Evolutionary conservation across 1,140 invertebrate genomes (phyloP), one percentile per base, ranked within the genome.

Genomic region (Armadillidium nasatum): DNA sequence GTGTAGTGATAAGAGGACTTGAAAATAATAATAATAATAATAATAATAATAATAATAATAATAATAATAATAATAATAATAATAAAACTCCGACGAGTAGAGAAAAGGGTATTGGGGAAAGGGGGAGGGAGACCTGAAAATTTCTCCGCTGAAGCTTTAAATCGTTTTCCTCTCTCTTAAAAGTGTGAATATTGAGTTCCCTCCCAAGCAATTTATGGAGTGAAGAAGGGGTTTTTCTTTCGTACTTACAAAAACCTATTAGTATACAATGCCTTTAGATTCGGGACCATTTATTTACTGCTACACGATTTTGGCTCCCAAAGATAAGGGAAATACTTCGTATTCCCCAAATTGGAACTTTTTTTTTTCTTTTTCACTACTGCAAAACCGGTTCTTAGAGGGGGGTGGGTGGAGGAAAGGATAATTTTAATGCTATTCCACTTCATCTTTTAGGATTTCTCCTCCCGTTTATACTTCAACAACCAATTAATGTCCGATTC

Each of bases 101-200:
- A n/a, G n/a, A n/a, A n/a, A n/a, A 33, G 33, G 33, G 33, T 33
- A 6, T 33, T 33, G 6, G 33, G 33, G 6, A 6, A 33, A 33
- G 1, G 33, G 33, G 33, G 33, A 33, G 33, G 33, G 33, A 33
- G 6, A 33, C 33, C 1, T 33, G 33, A 33, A 33, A 33, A 33
- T 33, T 33, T 33, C n/a, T n/a, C 33, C 33, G 33, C 33, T 33
- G 33, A 33, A 33, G 33, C 33, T 33, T 33, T 33, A 33, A 33
- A 33, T 33, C 50, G 50, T 60, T 60, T 60, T 19, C 15, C 46
- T 19, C 11, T 60, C 50, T 7, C 50, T 60, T 19, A 60, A 60
- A 60, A 13, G 50, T 19, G 11, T 60, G 50, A 60, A 60, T 60
- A 60, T 60, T 60, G 50, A 60, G 50, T 60, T 60, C 19, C 50